These are phyloP conservation scores for Sinocyclocheilus grahami DNA, from an alignment of 2,113 vertebrate genomes.

Conservation along the genomic window DNA sequence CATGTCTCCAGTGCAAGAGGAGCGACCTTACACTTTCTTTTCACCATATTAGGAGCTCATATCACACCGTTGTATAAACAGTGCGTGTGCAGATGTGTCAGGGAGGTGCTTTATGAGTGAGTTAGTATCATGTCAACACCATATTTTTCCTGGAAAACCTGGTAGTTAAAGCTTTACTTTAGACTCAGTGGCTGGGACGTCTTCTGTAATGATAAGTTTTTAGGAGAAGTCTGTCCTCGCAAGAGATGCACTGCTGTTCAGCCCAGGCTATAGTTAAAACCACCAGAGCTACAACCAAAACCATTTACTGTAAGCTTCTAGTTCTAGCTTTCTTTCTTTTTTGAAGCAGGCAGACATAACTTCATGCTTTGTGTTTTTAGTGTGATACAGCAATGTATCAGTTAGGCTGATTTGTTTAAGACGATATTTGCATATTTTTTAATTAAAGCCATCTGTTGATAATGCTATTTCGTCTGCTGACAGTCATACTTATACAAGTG, in stretches of 20 bases:
- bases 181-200: slow-evolving; percentile 8
- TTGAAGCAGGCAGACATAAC: background rate
- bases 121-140: slow-evolving; percentile 17
- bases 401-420: slow-evolving; percentile 7
- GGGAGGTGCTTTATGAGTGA: slow-evolving; percentile 13
- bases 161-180: slow-evolving; percentile 21
- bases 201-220: slow-evolving; percentile 14
- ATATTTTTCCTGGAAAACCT: slow-evolving; percentile 16
- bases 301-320: background rate
- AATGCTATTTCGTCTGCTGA: background rate
- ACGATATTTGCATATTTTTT: background rate
- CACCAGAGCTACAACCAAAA: background rate
- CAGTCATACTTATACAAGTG: background rate
- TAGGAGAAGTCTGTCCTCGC: background rate
- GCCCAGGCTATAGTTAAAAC: background rate
- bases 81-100: background rate
- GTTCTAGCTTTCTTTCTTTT: background rate
- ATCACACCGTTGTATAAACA: slow-evolving; percentile 38
- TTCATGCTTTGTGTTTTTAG: background rate
- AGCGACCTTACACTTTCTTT: slow-evolving; percentile 13
- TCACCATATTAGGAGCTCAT: slow-evolving; percentile 50
- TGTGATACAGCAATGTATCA: background rate
- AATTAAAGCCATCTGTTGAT: background rate
- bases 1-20: background rate
- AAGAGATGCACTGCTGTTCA: background rate